Base-by-base conservation (phyloP, 2,797 vertebrate genomes). In the Sparus aurata region DNA sequence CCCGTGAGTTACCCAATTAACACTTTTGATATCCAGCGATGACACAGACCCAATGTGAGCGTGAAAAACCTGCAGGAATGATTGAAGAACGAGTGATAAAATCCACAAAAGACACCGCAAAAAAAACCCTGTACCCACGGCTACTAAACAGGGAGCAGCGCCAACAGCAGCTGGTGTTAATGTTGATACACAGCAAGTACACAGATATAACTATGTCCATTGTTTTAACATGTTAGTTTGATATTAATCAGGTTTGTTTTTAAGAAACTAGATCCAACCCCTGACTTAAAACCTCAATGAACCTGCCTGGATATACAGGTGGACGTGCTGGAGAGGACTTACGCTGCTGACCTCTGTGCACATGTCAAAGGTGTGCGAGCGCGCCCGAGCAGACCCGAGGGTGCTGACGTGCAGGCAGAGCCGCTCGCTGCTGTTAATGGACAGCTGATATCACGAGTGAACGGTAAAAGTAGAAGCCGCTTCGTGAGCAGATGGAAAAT, bases 371-470 rank as follows among this genome's bases (percentile, higher is more conserved):
- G 20, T 43, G 45, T 47, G 55, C 84, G 77, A 10, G 53, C 20
- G 12, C 75, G 92, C 77, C 85, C 77, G 79, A 81, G 75, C 67
- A 3, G 38, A 38, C 2, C 38, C 22, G 38, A 94, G 91, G 91
- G 89, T 94, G 93, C 93, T 93, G 94, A 95, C 91, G 92, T 91
- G 89, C 93, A 92, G 81, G 95, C 90, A 92, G 92, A 90, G 87
- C 80, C 53, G 87, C 86, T 91, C 92, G 89, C 95, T 92, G 86
- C 93, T 95, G 93, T 94, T 97, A 97, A 98, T 96, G 93, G 97
- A 97, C 96, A 97, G 93, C 95, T 96, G 97, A 96, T 97, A 96
- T 95, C 95, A 95, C 95, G 96, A 98, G 85, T 97, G 96, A 97
- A 96, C 82, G 93, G 95, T 95, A 95, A 96, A 96, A 96, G 94